Percentiles rank a stretch among this genome's conserved stretches.
phyloP scores from a whole-genome alignment of 1,140 invertebrate species.

The Zaprionus camerounensis region DNA sequence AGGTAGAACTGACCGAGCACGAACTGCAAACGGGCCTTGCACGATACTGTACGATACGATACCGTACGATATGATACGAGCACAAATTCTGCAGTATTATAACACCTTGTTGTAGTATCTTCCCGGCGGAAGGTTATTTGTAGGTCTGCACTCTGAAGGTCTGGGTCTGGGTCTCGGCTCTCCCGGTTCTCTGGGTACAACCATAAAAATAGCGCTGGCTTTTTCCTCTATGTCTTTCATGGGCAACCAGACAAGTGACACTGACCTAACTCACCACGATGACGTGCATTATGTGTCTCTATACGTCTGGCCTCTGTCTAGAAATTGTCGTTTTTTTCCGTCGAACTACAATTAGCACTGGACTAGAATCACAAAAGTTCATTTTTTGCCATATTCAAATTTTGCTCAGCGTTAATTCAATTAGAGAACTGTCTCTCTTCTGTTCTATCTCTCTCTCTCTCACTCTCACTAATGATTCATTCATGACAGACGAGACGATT shows the following conservation, averaged over 20 bases:
- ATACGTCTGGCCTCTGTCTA: slow-evolving; percentile 31
- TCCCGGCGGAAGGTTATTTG: slow-evolving; percentile 67
- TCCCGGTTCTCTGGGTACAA: slow-evolving; percentile 10
- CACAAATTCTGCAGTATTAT: neutral
- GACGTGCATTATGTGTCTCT: slow-evolving; percentile 42
- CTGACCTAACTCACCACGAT: slow-evolving; percentile 62
- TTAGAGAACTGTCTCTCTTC: slow-evolving; percentile 3
- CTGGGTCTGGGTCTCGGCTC: slow-evolving; percentile 27
- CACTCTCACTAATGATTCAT: slow-evolving; percentile 59
- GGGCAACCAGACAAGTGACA: slow-evolving; percentile 39
- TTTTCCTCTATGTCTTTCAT: slow-evolving; percentile 33
- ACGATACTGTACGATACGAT: slow-evolving; percentile 23
- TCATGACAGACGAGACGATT: slow-evolving; percentile 42
- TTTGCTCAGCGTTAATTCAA: neutral
- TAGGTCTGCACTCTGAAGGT: slow-evolving; percentile 55
- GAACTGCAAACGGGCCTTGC: neutral
- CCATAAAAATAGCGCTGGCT: slow-evolving; percentile 61
- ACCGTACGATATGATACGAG: slow-evolving; percentile 13
- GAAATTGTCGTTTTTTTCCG: neutral
- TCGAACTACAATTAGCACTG: slow-evolving; percentile 31
- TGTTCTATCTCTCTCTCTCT: neutral
- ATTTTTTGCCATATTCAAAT: neutral
- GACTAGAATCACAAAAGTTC: neutral
- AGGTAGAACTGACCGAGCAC: neutral
- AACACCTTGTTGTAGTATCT: slow-evolving; percentile 1